Evolutionary conservation across 2,888 invertebrate species (phyloP).

Genomic region (Caenorhabditis sp.): DNA sequence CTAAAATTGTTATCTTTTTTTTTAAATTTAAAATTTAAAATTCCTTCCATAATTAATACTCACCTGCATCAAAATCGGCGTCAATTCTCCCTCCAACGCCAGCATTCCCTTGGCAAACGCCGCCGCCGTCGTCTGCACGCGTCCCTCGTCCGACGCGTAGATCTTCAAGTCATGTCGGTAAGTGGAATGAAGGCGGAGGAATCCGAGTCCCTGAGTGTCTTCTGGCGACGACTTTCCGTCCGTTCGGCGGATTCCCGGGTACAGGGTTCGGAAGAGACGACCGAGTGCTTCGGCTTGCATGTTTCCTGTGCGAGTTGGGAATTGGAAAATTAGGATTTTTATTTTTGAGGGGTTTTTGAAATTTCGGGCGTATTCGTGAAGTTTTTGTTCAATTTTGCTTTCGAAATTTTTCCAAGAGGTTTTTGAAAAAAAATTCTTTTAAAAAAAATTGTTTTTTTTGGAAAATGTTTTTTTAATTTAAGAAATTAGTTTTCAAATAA

Average conservation of each 20-base stretch:
- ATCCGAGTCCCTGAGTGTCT: constrained; percentile 89
- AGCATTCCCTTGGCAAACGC: constrained; percentile 98
- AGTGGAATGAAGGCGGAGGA: constrained; percentile 96
- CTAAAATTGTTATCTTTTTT: too few species aligned
- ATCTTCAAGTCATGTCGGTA: constrained; percentile 89
- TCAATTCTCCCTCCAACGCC: constrained; percentile 97
- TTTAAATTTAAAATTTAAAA: too few species aligned
- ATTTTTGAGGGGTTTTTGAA: too few species aligned
- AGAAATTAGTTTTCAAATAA: too few species aligned
- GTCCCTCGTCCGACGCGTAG: constrained; percentile 98
- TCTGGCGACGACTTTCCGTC: constrained; percentile 80
- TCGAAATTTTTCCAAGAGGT: too few species aligned
- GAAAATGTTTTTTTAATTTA: too few species aligned
- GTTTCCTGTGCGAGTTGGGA: too few species aligned
- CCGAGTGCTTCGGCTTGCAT: constrained; percentile 86
- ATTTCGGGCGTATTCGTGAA: too few species aligned
- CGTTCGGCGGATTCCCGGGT: constrained; percentile 87
- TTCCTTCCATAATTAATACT: constrained; percentile 85
- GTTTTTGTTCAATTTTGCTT: too few species aligned
- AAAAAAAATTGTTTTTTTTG: too few species aligned
- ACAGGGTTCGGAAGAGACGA: constrained; percentile 98
- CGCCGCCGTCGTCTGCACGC: constrained; percentile 99
- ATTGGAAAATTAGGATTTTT: too few species aligned
- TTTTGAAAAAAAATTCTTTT: too few species aligned
- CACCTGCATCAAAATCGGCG: constrained; percentile 97